Evolutionary conservation across 2,888 invertebrate species (phyloP), one percentile per base, ranked within the genome.

Genomic region (Onchidella celtica): DNA sequence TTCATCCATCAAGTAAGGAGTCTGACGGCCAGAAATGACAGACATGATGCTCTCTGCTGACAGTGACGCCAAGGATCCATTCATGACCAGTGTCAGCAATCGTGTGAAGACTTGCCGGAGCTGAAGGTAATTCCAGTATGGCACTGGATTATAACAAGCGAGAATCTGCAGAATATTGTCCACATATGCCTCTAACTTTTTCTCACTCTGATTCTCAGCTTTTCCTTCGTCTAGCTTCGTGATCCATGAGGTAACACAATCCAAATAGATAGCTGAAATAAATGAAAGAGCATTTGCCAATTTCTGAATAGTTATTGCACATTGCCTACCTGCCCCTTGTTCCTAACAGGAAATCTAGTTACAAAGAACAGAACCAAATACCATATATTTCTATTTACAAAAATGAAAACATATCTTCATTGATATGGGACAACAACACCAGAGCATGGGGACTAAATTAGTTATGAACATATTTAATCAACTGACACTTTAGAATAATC

Each of bases 1-100:
- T 68, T 88, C 89, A 29, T 89, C 88, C 32, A 91, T 57, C 36
- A 92, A 81, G 79, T 87, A 88, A 1, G 83, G 83, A 34, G 83
- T 83, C 4, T 82, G 79, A 32, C 88, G 83, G 0, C 91, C 89
- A 72, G 89, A 83, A 69, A 91, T 70, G 2, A 86, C 83, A 2
- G 91, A 91, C 6, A 87, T 81, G 6, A 91, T 73, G 55, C 72
- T 83, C 68, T 76, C 81, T 63, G 57, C 38, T 32, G 75, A 14
- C 6, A 70, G 61, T 14, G 47, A 36, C 29, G 57, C 29, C n/a
- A 57, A 47, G 32, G 63, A 32, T 4, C 66, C 69, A n/a, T 86
- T 75, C 6, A 82, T 79, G 36, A 86, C 82, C 14, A 87, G 76
- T 21, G 87, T 86, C 24, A 90, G 75, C 14, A 91, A 83, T 68